Percentiles rank a stretch among this genome's conserved stretches.
These are phyloP conservation scores for Samia ricini DNA, from an alignment of 1,140 invertebrate genomes.

Conservation along the genomic window DNA sequence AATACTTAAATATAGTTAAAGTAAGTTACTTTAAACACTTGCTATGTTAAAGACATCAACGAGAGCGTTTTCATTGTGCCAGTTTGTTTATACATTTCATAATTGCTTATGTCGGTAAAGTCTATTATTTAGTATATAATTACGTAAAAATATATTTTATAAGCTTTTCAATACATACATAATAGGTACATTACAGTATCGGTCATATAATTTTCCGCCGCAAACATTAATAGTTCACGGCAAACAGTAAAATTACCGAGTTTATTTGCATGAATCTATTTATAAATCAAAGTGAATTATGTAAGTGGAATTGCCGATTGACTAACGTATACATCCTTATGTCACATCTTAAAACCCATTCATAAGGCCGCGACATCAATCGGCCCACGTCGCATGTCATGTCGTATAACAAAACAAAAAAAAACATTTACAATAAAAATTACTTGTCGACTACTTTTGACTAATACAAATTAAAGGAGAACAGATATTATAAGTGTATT, in stretches of 20 bases:
- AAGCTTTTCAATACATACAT: neutral
- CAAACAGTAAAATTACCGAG: neutral
- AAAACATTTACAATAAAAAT: too few species aligned
- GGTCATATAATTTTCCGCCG: neutral
- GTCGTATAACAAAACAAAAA: neutral
- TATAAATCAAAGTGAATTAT: conserved; percentile 26
- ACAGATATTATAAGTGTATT: too few species aligned
- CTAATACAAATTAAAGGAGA: too few species aligned
- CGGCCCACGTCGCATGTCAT: conserved; percentile 4
- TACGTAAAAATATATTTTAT: too few species aligned
- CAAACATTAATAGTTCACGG: neutral
- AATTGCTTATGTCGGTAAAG: too few species aligned
- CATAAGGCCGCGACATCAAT: conserved; percentile 28
- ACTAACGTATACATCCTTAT: conserved; percentile 32
- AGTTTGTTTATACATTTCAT: too few species aligned
- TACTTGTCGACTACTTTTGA: too few species aligned
- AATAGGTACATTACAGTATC: neutral
- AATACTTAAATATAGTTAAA: neutral
- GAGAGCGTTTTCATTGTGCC: conserved; percentile 15
- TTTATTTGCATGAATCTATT: conserved; percentile 5
- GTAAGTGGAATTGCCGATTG: conserved; percentile 55
- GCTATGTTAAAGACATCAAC: conserved; percentile 44
- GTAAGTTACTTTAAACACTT: neutral
- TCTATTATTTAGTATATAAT: too few species aligned
- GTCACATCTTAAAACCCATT: conserved; percentile 42